These are phyloP conservation scores for Drosophila buzzatii DNA, from an alignment of 2,888 invertebrate genomes.

Conservation along the genomic window DNA sequence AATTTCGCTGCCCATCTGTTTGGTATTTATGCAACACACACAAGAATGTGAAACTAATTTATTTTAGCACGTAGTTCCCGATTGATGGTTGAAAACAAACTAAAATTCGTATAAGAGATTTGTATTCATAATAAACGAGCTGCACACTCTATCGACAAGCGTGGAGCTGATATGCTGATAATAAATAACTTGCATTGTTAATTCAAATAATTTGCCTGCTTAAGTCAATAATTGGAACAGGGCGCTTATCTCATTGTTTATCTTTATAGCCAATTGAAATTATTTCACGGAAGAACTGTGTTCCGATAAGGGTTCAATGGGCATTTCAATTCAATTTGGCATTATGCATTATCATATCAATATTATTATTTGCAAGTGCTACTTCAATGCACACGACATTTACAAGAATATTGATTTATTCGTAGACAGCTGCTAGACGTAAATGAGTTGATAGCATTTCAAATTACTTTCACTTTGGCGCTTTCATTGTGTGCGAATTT, in stretches of 20 bases:
- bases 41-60: conserved; percentile 3
- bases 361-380: not conserved
- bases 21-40: not conserved
- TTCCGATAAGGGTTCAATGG: not conserved
- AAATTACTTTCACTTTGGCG: not conserved
- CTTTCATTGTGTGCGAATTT: not conserved
- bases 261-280: conserved; percentile 41
- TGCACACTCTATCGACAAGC: conserved; percentile 30
- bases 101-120: conserved; percentile 25
- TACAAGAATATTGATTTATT: conserved; percentile 3
- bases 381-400: not conserved
- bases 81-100: conserved; percentile 32
- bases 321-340: not conserved
- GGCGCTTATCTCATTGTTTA: conserved; percentile 39
- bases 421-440: not conserved
- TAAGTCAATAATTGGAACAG: conserved; percentile 21
- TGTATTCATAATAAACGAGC: not conserved
- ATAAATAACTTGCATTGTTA: conserved; percentile 53
- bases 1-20: conserved; percentile 44
- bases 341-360: not conserved
- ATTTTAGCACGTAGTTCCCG: conserved; percentile 22
- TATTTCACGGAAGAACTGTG: conserved; percentile 10
- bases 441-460: not conserved
- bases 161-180: conserved; percentile 56
- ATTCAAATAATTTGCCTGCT: conserved; percentile 25